These are phyloP conservation scores for Lingula anatina DNA, from an alignment of 2,888 invertebrate species.

Conservation along the genomic window DNA sequence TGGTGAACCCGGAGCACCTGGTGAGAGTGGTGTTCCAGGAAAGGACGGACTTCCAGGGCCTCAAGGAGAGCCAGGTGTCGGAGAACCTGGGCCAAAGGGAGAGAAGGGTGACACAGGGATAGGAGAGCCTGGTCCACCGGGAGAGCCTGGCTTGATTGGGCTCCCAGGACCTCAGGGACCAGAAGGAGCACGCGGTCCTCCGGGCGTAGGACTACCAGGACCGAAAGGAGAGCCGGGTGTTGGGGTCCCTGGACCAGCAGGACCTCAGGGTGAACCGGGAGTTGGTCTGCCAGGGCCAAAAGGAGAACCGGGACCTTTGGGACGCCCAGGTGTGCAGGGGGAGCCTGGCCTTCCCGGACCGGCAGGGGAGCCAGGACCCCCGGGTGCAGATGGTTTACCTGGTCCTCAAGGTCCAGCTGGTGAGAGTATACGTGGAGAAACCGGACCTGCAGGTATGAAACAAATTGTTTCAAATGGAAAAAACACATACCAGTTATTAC, in stretches of 20 bases:
- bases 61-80: neutral
- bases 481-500: too few relatives aligned
- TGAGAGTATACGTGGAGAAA: too few relatives aligned
- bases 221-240: slow-evolving; percentile 6
- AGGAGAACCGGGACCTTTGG: neutral
- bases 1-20: slow-evolving; percentile 8
- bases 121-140: neutral
- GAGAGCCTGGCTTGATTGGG: neutral
- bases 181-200: neutral
- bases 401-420: slow-evolving; percentile 65
- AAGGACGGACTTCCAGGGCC: slow-evolving; percentile 8
- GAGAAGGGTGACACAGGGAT: neutral
- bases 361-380: slow-evolving; percentile 8
- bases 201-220: slow-evolving; percentile 1
- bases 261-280: slow-evolving; percentile 4
- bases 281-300: neutral
- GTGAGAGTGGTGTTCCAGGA: slow-evolving; percentile 4
- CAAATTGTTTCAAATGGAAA: neutral
- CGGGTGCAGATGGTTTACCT: slow-evolving; percentile 2
- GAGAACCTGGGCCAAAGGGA: slow-evolving; percentile 7
- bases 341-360: slow-evolving; percentile 87
- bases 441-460: too few relatives aligned
- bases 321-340: too few relatives aligned
- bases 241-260: neutral
- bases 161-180: neutral